These are phyloP conservation scores for Tiliacea citrago DNA, from an alignment of 2,888 invertebrate genomes.

Conservation along the genomic window DNA sequence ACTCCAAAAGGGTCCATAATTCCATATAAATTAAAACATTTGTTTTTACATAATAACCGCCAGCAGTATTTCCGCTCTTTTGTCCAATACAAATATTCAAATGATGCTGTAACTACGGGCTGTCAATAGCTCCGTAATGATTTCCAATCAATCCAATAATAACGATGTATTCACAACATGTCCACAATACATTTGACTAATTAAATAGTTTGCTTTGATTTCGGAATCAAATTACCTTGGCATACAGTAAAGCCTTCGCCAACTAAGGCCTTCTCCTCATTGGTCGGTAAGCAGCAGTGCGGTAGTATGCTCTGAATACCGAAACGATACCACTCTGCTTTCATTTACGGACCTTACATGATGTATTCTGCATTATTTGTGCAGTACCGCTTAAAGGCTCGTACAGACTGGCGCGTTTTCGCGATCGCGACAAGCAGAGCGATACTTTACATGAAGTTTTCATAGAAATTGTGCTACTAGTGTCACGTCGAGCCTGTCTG, in stretches of 20 bases:
- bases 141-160: constrained; percentile 49
- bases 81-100: constrained; percentile 10
- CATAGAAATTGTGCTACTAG: too few relatives aligned
- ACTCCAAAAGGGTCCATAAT: background rate
- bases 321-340: too few relatives aligned
- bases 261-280: too few relatives aligned
- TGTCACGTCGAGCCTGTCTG: too few relatives aligned
- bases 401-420: too few relatives aligned
- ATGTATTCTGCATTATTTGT: too few relatives aligned
- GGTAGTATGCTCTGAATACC: too few relatives aligned
- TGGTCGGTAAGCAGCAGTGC: too few relatives aligned
- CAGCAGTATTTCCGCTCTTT: constrained; percentile 17
- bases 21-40: constrained; percentile 11
- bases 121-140: constrained; percentile 40
- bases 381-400: too few relatives aligned
- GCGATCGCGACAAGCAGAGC: too few relatives aligned
- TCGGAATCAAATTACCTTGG: constrained; percentile 36
- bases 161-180: constrained; percentile 54
- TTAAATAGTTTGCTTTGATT: constrained; percentile 43
- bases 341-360: too few relatives aligned
- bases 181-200: constrained; percentile 50
- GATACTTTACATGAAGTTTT: too few relatives aligned
- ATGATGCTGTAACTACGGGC: constrained; percentile 10
- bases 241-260: background rate
- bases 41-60: background rate